These are phyloP conservation scores for Andricus curvator DNA, from an alignment of 2,888 invertebrate species.

Conservation along the genomic window DNA sequence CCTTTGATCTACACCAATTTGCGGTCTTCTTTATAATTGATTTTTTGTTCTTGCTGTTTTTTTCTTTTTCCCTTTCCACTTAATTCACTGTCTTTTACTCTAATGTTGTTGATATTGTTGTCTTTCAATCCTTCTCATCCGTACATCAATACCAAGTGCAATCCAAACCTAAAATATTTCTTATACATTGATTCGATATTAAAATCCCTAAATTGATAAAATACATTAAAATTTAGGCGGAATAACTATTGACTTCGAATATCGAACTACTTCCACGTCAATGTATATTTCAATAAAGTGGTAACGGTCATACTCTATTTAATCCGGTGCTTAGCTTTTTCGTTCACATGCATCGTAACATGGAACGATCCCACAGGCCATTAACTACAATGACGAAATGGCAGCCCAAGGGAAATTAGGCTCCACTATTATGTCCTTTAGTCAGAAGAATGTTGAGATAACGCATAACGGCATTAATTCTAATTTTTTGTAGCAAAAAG, in stretches of 20 bases:
- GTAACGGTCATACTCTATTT: slow-evolving; percentile 5
- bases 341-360: slow-evolving; percentile 22
- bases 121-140: too few species aligned
- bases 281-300: slow-evolving; percentile 18
- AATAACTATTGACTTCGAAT: not conserved
- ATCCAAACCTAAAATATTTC: too few species aligned
- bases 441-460: slow-evolving; percentile 43
- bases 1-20: too few species aligned
- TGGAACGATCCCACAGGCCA: slow-evolving; percentile 48
- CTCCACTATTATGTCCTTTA: slow-evolving; percentile 49
- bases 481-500: slow-evolving; percentile 16
- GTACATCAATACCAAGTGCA: too few species aligned
- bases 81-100: too few species aligned
- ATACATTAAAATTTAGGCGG: too few species aligned
- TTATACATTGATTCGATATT: too few species aligned
- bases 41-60: too few species aligned
- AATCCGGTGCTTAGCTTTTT: slow-evolving; percentile 27
- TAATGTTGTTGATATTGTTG: too few species aligned
- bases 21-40: too few species aligned
- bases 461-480: slow-evolving; percentile 38
- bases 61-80: too few species aligned
- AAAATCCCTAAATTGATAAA: too few species aligned
- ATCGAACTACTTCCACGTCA: not conserved
- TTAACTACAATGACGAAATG: slow-evolving; percentile 56
- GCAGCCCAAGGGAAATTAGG: slow-evolving; percentile 56